Conservation (phyloP, 2,113 vertebrate genomes). For the Heteronetta atricapilla region DNA sequence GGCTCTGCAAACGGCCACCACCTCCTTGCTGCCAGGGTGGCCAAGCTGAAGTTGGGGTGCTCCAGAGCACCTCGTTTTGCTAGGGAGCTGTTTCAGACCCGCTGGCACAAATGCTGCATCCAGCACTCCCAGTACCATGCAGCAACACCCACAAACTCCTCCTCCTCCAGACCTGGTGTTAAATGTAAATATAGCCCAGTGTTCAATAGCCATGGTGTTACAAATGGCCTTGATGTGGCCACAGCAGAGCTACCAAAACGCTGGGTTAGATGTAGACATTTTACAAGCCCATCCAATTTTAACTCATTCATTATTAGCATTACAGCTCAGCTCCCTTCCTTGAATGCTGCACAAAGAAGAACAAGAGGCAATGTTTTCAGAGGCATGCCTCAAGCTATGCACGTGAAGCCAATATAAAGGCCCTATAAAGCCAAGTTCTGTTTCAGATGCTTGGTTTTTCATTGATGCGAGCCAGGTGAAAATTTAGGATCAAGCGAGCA, state of each 20-base stretch:
- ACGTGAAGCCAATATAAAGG: not conserved
- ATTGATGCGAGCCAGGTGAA: not conserved
- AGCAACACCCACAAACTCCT: not conserved
- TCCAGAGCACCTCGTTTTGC: not conserved
- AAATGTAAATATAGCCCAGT: conserved; percentile 10
- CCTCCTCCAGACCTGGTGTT: not conserved
- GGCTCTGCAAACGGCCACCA: not conserved
- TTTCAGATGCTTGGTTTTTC: not conserved
- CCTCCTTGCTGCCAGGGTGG: not conserved
- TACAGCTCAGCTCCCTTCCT: not conserved
- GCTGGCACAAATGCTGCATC: not conserved
- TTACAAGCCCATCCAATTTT: not conserved
- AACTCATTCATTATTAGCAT: conserved; percentile 34
- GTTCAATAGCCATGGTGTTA: not conserved
- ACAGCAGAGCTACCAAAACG: not conserved
- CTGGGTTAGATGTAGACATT: not conserved
- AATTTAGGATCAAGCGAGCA: not conserved
- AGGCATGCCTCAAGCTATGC: not conserved
- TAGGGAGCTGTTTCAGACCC: not conserved
- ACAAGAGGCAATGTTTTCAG: not conserved
- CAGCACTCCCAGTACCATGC: not conserved
- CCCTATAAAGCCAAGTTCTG: not conserved
- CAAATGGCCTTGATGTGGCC: conserved; percentile 22
- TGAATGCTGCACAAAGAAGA: not conserved
- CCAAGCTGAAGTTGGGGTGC: not conserved